Conservation (phyloP, 2,797 vertebrate species). For the Pseudochromis fuscus region DNA sequence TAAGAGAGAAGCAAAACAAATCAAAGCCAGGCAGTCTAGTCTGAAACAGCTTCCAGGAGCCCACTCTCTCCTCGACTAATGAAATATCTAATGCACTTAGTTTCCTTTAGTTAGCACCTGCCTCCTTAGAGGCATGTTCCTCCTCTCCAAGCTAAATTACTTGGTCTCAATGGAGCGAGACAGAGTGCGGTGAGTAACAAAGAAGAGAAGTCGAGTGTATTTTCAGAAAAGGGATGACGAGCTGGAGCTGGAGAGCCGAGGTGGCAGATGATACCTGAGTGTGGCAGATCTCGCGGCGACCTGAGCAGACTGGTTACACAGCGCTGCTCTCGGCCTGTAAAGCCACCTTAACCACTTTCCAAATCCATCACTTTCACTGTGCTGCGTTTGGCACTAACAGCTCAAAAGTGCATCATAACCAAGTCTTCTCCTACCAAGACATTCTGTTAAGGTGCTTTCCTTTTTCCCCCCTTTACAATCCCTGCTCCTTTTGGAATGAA, state of each 20-base stretch:
- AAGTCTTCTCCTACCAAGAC: conserved; percentile 14
- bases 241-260: conserved; percentile 42
- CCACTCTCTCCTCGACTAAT: conserved; percentile 58
- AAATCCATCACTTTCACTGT: conserved; percentile 45
- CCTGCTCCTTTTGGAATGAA: conserved; percentile 39
- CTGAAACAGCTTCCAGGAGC: conserved; percentile 56
- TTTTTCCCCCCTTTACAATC: conserved; percentile 42
- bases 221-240: conserved; percentile 62
- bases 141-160: conserved; percentile 73
- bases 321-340: conserved; percentile 23
- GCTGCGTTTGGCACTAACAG: conserved; percentile 1
- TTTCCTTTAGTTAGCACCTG: conserved; percentile 76
- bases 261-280: conserved; percentile 31
- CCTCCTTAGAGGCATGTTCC: conserved; percentile 75
- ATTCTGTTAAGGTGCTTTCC: conserved; percentile 19
- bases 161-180: conserved; percentile 71
- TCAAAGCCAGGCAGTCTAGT: conserved; percentile 43
- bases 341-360: conserved; percentile 47
- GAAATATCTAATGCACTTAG: conserved; percentile 77
- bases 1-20: conserved; percentile 57
- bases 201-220: conserved; percentile 62
- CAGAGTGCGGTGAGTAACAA: conserved; percentile 63
- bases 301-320: conserved; percentile 24
- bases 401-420: conserved; percentile 49
- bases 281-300: conserved; percentile 19